Evolutionary conservation across 23 tunicate genomes (phyloP).

Genomic region (Halocynthia roretzi): DNA sequence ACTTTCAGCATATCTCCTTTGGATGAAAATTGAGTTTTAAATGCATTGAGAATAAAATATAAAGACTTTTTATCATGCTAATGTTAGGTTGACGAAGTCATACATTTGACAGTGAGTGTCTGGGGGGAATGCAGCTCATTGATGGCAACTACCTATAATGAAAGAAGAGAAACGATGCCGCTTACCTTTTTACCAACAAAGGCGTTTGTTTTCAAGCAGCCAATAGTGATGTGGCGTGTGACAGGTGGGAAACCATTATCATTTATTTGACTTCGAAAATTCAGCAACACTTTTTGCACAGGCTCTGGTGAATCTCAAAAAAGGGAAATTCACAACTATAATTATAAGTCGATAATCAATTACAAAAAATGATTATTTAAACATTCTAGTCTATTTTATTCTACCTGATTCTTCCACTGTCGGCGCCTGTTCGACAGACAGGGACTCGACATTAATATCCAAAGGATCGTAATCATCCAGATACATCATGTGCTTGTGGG

Average conservation of each 20-base stretch:
- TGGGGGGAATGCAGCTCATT: too few species aligned
- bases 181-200: conserved; percentile 61
- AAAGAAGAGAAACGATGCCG: neutral
- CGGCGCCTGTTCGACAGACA: conserved; percentile 23
- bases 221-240: conserved; percentile 35
- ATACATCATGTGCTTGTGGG: conserved; percentile 84
- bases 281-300: conserved; percentile 21
- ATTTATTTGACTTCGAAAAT: conserved; percentile 55
- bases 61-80: too few species aligned
- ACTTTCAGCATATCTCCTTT: too few species aligned
- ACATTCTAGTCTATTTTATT: neutral
- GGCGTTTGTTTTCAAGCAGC: conserved; percentile 53
- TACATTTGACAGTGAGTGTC: neutral
- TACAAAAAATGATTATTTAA: neutral
- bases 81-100: too few species aligned
- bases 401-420: conserved; percentile 27
- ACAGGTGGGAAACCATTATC: conserved; percentile 45
- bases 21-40: too few species aligned
- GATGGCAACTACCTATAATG: too few species aligned
- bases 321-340: neutral
- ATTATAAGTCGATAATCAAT: neutral
- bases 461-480: conserved; percentile 69
- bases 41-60: too few species aligned
- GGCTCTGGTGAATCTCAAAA: conserved; percentile 35
- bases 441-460: conserved; percentile 68